Base-by-base conservation (phyloP, 2,888 invertebrate species). In the Beris chalybata region DNA sequence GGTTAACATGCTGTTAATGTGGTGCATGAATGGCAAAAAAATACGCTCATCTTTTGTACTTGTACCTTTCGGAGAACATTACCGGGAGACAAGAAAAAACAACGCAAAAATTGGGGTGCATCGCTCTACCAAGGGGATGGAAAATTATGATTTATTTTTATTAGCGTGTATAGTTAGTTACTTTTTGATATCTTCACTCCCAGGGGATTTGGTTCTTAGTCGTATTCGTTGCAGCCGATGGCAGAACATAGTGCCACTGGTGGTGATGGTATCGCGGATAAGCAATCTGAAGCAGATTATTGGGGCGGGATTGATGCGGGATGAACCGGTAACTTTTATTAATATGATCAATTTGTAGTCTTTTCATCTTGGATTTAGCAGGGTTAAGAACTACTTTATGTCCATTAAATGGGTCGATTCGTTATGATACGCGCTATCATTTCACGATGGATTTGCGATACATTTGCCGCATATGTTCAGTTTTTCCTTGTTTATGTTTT, bases 311-410 rank as follows among this genome's bases (percentile, higher is more conserved):
- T 5, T 54, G 29, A 31, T 48, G 50, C 38, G 38, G 38, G 52
- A 78, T 79, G 77, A 79, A 79, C 78, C 78, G 77, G 79, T 79
- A 78, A 79, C 76, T 75, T 76, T 75, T 78, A 79, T 78, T 79
- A 79, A 80, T 79, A 78, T 78, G 78, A 80, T 78, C 79, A 79
- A 79, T 80, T 80, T 80, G 78, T 74, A 78, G 78, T 75, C 76
- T 78, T 78, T 75, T 77, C 61, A 61, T 61, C 61, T 61, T 38
- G 61, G 61, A 61, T 79, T 64, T 64, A 29, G 30, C 30, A 47
- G 55, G 54, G 64, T 55, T 64, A 64, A 61, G 50, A 61, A 61
- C 61, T 61, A 61, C 61, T 61, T 61, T 61, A 52, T 61, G 43
- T 52, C 50, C 61, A 61, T 61, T 61, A 61, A 52, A 52, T 61